Conservation (phyloP, 1,140 invertebrate genomes). For the Augochlora pura region DNA sequence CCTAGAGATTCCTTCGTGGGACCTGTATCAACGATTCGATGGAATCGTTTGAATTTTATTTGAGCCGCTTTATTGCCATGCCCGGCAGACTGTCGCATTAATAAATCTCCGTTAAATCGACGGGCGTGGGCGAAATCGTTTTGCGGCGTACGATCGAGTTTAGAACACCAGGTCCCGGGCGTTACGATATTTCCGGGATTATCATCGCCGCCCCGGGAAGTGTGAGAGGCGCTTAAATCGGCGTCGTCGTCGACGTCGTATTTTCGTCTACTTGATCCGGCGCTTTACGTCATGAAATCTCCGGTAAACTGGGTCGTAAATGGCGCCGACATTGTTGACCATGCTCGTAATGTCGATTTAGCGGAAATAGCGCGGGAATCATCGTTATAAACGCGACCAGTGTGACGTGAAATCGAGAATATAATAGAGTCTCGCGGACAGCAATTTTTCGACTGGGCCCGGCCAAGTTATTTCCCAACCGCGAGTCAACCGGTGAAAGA, state of each 20-base stretch:
- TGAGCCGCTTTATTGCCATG: constrained; percentile 7
- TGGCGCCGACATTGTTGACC: neutral
- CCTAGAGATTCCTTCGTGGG: too few species aligned
- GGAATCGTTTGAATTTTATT: constrained; percentile 9
- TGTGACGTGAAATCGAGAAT: neutral
- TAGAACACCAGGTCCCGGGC: neutral
- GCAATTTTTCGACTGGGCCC: neutral
- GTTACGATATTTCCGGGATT: constrained; percentile 23
- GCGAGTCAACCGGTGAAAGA: too few species aligned
- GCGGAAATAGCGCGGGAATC: neutral
- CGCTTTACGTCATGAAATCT: constrained; percentile 3
- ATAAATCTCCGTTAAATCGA: constrained; percentile 34
- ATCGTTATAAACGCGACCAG: neutral
- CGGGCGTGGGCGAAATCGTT: constrained; percentile 6
- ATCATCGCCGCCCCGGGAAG: neutral
- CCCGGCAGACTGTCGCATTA: constrained; percentile 6
- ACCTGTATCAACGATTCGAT: neutral
- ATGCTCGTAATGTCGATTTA: neutral
- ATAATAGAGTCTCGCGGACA: neutral
- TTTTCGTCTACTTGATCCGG: neutral
- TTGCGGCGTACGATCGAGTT: constrained; percentile 19
- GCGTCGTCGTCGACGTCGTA: neutral
- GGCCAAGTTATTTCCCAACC: neutral
- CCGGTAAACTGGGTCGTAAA: neutral
- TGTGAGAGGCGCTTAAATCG: neutral